Percentiles rank a stretch among this genome's conserved stretches.
Conservation (phyloP, 2,888 invertebrate species). For the Metalampra italica region DNA sequence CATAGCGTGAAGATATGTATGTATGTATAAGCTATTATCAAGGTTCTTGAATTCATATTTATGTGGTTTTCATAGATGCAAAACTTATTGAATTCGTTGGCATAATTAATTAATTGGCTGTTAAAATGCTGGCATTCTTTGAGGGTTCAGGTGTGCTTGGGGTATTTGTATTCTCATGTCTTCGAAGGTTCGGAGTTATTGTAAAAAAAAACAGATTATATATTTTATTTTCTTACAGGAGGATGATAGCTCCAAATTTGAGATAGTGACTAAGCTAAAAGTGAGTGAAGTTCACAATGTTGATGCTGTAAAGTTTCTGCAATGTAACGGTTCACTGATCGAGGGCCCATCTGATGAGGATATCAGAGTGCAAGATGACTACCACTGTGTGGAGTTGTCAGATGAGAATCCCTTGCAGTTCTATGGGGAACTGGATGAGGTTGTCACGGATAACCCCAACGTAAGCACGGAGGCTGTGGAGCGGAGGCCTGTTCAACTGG, state of each 20-base stretch:
- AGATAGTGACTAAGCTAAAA: conserved; percentile 34
- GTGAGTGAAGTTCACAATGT: conserved; percentile 35
- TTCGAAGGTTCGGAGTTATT: too few species aligned
- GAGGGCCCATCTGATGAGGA: conserved; percentile 31
- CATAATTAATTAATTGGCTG: too few species aligned
- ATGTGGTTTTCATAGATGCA: too few species aligned
- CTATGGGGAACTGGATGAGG: conserved; percentile 15
- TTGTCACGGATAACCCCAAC: conserved; percentile 17
- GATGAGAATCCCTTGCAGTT: conserved; percentile 9
- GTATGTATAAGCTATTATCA: too few species aligned
- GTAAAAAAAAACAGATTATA: too few species aligned
- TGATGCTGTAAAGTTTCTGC: conserved; percentile 35
- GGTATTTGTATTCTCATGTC: too few species aligned
- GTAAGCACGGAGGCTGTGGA: conserved; percentile 11
- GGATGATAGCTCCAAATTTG: conserved; percentile 40
- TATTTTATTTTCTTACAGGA: conserved; percentile 33
- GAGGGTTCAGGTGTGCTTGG: too few species aligned
- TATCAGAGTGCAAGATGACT: conserved; percentile 33
- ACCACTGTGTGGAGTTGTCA: conserved; percentile 36
- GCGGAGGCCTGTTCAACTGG: conserved; percentile 45
- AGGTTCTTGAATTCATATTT: too few species aligned
- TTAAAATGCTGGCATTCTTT: too few species aligned
- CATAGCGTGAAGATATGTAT: too few species aligned
- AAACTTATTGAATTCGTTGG: too few species aligned
- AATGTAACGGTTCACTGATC: conserved; percentile 45